Evolutionary conservation across 2,888 invertebrate genomes (phyloP).

Genomic region (Lypha dubia): DNA sequence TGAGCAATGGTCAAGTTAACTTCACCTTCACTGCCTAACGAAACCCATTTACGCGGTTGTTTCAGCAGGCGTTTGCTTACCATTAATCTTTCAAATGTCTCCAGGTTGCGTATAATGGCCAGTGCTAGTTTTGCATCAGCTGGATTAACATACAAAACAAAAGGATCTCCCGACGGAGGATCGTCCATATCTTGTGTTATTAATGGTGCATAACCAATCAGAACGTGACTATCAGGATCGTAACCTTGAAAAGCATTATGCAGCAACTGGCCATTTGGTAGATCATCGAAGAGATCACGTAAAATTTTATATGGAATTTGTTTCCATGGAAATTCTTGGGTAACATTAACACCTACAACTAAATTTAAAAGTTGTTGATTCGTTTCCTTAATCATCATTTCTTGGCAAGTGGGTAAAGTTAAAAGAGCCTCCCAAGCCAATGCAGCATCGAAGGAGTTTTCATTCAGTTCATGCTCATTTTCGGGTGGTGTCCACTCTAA

Average conservation of each 20-base stretch:
- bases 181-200: slow-evolving; percentile 84
- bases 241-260: slow-evolving; percentile 82
- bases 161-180: slow-evolving; percentile 86
- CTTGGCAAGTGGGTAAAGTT: slow-evolving; percentile 75
- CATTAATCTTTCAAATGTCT: slow-evolving; percentile 83
- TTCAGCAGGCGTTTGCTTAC: slow-evolving; percentile 86
- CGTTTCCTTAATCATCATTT: slow-evolving; percentile 76
- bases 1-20: slow-evolving; percentile 85
- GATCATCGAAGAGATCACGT: slow-evolving; percentile 85
- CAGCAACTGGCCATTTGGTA: slow-evolving; percentile 84
- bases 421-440: slow-evolving; percentile 78
- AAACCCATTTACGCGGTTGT: slow-evolving; percentile 85
- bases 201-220: slow-evolving; percentile 88
- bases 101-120: slow-evolving; percentile 85
- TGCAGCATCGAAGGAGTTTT: slow-evolving; percentile 74
- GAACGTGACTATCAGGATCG: slow-evolving; percentile 82
- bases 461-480: slow-evolving; percentile 76
- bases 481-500: slow-evolving; percentile 76
- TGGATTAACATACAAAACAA: slow-evolving; percentile 87
- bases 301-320: slow-evolving; percentile 86
- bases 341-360: slow-evolving; percentile 88
- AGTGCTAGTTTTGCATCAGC: slow-evolving; percentile 83
- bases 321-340: slow-evolving; percentile 90
- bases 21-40: slow-evolving; percentile 87
- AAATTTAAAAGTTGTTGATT: slow-evolving; percentile 84